Evolutionary conservation across 2,797 vertebrate species (phyloP).

Genomic region (Malacoraja senta): DNA sequence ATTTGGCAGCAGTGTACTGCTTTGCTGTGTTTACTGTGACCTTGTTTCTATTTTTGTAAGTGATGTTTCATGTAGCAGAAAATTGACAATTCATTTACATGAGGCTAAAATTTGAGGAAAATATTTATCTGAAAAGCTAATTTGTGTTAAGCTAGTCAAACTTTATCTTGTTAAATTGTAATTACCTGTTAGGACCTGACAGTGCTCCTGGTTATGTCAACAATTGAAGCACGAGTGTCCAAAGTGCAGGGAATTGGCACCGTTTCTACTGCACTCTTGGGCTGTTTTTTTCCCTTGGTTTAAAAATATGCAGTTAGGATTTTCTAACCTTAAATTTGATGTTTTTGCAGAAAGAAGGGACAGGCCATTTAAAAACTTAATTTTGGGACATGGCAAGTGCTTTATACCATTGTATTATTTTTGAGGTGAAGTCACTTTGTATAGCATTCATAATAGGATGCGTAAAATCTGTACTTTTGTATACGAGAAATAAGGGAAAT

Average conservation of each 20-base stretch:
- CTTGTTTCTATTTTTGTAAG: not conserved
- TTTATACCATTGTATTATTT: no score
- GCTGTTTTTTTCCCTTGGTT: not conserved
- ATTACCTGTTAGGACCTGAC: not conserved
- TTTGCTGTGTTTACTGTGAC: not conserved
- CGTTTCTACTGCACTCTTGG: not conserved
- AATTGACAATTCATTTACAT: not conserved
- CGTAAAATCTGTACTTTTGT: not conserved
- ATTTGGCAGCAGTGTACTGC: not conserved
- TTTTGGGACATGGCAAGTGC: no score
- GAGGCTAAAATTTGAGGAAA: not conserved
- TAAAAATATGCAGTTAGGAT: not conserved
- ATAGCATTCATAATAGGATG: not conserved
- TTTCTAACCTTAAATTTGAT: not conserved
- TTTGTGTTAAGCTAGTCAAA: not conserved
- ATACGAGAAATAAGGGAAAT: not conserved
- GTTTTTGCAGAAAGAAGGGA: no score
- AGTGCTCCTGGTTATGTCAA: constrained; percentile 12
- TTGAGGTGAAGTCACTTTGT: no score
- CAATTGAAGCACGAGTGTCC: not conserved
- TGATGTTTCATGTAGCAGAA: not conserved
- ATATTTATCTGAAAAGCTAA: not conserved
- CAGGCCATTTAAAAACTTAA: no score
- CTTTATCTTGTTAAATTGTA: not conserved
- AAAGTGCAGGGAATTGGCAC: not conserved